These are phyloP conservation scores for Montipora capitata DNA, from an alignment of 92 coral and sea anemone species.

Conservation along the genomic window DNA sequence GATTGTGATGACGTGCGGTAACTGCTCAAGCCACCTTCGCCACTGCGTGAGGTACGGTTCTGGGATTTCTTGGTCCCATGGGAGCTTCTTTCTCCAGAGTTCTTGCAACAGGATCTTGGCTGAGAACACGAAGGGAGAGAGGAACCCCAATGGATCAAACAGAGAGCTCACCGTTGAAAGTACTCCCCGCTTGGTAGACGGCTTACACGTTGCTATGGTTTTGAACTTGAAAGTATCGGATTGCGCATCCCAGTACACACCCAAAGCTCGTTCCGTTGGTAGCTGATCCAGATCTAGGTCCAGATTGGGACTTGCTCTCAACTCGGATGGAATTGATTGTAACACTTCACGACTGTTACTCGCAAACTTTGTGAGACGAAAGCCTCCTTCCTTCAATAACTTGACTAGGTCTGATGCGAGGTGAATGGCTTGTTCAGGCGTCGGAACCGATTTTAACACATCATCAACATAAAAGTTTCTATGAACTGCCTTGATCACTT, in stretches of 20 bases:
- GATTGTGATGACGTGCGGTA: constrained; percentile 48
- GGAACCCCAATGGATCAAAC: constrained; percentile 70
- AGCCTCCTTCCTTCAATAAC: constrained; percentile 78
- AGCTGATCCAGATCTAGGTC: constrained; percentile 72
- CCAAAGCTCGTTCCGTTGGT: constrained; percentile 66
- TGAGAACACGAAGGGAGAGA: constrained; percentile 54
- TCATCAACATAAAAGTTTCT: constrained; percentile 80
- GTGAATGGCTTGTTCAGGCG: constrained; percentile 27
- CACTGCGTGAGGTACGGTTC: constrained; percentile 40
- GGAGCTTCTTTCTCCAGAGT: constrained; percentile 40
- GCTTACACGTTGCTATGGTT: constrained; percentile 19
- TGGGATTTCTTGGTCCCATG: constrained; percentile 71
- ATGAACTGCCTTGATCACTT: constrained; percentile 61
- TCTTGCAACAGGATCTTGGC: constrained; percentile 73
- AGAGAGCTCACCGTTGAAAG: constrained; percentile 65
- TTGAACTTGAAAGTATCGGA: constrained; percentile 68
- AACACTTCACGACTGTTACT: constrained; percentile 70
- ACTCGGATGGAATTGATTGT: constrained; percentile 49
- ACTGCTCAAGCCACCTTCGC: constrained; percentile 56
- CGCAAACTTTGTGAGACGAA: constrained; percentile 73
- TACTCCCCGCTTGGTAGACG: constrained; percentile 66
- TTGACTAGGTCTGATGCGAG: constrained; percentile 34
- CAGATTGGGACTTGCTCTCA: constrained; percentile 55
- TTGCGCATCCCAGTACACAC: constrained; percentile 77
- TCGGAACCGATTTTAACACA: constrained; percentile 55